These are phyloP conservation scores for Passerina amoena DNA, from an alignment of 2,113 vertebrate genomes.

Conservation along the genomic window DNA sequence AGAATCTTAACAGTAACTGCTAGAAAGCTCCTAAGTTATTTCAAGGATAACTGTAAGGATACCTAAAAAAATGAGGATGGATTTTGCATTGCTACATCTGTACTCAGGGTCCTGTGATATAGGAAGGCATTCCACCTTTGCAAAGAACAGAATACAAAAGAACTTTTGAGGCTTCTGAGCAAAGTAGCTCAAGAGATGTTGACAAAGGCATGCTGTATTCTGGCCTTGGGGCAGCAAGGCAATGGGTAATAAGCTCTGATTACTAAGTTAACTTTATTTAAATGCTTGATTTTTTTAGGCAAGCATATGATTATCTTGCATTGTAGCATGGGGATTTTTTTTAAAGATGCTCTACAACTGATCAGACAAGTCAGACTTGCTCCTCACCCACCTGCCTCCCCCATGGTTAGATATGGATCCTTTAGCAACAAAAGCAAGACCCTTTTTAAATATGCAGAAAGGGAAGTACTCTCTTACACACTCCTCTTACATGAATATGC, in stretches of 20 bases:
- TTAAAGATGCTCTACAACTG: not conserved
- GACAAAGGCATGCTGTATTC: not conserved
- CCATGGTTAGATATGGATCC: not conserved
- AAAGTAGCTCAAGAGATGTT: not conserved
- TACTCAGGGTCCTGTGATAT: not conserved
- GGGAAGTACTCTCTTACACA: not conserved
- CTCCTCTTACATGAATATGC: not conserved
- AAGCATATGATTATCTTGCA: slow-evolving; percentile 26
- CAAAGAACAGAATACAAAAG: not conserved
- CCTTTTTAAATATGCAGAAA: not conserved
- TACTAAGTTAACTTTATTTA: slow-evolving; percentile 34
- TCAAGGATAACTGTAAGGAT: not conserved
- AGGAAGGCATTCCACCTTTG: not conserved
- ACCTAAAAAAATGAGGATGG: not conserved
- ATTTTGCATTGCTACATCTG: not conserved
- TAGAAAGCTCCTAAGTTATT: not conserved
- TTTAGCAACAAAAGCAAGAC: not conserved
- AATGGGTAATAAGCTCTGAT: slow-evolving; percentile 1
- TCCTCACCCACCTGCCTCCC: not conserved
- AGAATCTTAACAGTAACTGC: not conserved
- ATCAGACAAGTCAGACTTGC: not conserved
- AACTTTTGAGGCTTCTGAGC: not conserved
- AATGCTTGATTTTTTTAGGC: slow-evolving; percentile 15
- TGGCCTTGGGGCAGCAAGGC: slow-evolving; percentile 10
- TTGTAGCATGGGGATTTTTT: not conserved